phyloP scores from a whole-genome alignment of 2,113 vertebrate genomes.

The Heterotis niloticus region DNA sequence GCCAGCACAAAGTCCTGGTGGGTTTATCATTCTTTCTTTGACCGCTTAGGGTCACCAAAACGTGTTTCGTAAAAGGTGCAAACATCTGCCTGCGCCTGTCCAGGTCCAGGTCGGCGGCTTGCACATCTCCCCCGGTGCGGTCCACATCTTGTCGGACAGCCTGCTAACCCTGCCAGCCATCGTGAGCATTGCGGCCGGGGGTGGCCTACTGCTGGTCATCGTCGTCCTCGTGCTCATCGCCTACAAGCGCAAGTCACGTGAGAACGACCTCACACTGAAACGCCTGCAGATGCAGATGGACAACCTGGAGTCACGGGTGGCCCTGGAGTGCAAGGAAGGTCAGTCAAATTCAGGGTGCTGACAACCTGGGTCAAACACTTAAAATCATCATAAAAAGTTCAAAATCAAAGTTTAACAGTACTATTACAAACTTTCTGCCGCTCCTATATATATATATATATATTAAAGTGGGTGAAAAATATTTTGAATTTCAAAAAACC shows the following conservation, averaged over 20 bases:
- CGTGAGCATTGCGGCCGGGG: slow-evolving; percentile 88
- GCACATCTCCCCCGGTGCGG: slow-evolving; percentile 81
- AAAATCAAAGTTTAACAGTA: too few species aligned
- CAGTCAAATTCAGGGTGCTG: background rate
- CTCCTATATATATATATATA: too few species aligned
- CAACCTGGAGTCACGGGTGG: slow-evolving; percentile 93
- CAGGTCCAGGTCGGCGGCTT: slow-evolving; percentile 93
- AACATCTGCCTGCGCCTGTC: background rate
- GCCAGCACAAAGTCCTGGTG: slow-evolving; percentile 95
- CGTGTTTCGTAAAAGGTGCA: background rate
- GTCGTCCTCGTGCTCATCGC: slow-evolving; percentile 96
- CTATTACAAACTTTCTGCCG: too few species aligned
- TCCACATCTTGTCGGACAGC: slow-evolving; percentile 89
- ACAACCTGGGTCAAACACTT: too few species aligned
- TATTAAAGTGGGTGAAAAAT: too few species aligned
- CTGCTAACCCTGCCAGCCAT: slow-evolving; percentile 92
- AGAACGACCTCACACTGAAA: slow-evolving; percentile 96
- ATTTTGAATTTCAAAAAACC: too few species aligned
- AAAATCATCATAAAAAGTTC: too few species aligned
- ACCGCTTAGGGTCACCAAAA: too few species aligned
- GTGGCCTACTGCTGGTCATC: slow-evolving; percentile 91
- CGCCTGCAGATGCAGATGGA: slow-evolving; percentile 99
- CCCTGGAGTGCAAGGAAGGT: slow-evolving; percentile 98
- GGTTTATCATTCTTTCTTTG: slow-evolving; percentile 32
- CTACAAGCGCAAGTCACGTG: slow-evolving; percentile 93